These are phyloP conservation scores for Terebella lapidaria DNA, from an alignment of 2,888 invertebrate species.

Conservation along the genomic window DNA sequence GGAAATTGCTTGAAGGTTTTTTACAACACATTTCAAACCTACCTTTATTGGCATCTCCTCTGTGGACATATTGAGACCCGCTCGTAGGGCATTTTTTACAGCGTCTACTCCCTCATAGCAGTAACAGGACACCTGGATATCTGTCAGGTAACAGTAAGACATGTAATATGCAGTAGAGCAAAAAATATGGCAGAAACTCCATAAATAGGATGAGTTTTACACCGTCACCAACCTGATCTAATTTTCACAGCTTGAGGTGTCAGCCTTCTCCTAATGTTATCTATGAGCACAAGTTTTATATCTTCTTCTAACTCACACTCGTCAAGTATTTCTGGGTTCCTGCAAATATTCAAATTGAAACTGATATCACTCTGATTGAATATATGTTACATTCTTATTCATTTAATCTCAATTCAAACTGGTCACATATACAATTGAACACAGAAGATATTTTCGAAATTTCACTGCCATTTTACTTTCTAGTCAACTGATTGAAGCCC, in stretches of 20 bases:
- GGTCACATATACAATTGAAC: no score
- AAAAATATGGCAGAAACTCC: no score
- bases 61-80: slow-evolving; percentile 85
- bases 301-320: slow-evolving; percentile 91
- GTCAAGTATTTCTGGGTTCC: slow-evolving; percentile 88
- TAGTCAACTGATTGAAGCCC: no score
- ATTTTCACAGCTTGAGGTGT: slow-evolving; percentile 97
- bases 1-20: no score
- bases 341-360: slow-evolving; percentile 52
- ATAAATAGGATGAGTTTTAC: no score
- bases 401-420: no score
- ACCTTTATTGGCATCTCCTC: slow-evolving; percentile 88
- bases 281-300: slow-evolving; percentile 84
- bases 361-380: no score
- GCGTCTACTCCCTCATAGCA: slow-evolving; percentile 99
- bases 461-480: no score
- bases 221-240: slow-evolving; percentile 68
- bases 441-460: no score
- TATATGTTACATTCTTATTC: no score
- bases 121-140: slow-evolving; percentile 87
- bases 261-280: slow-evolving; percentile 90
- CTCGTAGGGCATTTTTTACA: slow-evolving; percentile 80
- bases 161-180: background rate
- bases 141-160: no score
- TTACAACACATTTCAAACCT: no score